Base-by-base conservation (phyloP, 30 jellyfish, hydroid and myxozoan species). In the Turritopsis rubra region DNA sequence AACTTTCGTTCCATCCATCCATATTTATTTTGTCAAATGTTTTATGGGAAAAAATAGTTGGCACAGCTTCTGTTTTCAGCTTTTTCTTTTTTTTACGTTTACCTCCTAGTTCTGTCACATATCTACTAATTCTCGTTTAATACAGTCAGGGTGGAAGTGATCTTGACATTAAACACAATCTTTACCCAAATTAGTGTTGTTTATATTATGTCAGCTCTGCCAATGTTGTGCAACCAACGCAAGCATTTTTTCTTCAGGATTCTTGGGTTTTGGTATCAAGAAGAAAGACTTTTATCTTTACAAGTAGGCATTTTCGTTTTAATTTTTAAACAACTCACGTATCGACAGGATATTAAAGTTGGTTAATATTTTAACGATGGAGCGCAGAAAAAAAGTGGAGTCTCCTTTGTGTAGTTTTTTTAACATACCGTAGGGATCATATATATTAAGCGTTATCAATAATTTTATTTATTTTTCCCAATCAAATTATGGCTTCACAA, bases 291-390 rank as follows among this genome's bases (percentile, higher is more conserved):
- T 23, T 68, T 19, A 8, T 68, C 77, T 23, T n/a, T 68, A 27
- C 77, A 68, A n/a, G 77, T 68, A 68, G 77, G 77, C 77, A 68
- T 68, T 27, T 68, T 68, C 60, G 60, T 41, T 41, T 41, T 13
- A 41, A 13, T n/a, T n/a, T n/a, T 41, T 3, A 41, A 41, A 41
- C 5, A 41, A 41, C 13, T 41, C 60, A 41, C 60, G 60, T 13
- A 41, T 41, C 60, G 60, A 41, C 60, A 41, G 5, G 60, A n/a
- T n/a, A n/a, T n/a, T n/a, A n/a, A n/a, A 41, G 60, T 3, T 3
- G 13, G 9, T 41, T 13, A 41, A 41, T 41, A 13, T 41, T 41
- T 3, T 41, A 41, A 41, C 60, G 60, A 41, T 13, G 60, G 60
- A 41, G 60, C 5, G 60, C 60, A 41, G 60, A 13, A 41, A 41